Conservation (phyloP, 1,140 invertebrate genomes). For the Papilio machaon region DNA sequence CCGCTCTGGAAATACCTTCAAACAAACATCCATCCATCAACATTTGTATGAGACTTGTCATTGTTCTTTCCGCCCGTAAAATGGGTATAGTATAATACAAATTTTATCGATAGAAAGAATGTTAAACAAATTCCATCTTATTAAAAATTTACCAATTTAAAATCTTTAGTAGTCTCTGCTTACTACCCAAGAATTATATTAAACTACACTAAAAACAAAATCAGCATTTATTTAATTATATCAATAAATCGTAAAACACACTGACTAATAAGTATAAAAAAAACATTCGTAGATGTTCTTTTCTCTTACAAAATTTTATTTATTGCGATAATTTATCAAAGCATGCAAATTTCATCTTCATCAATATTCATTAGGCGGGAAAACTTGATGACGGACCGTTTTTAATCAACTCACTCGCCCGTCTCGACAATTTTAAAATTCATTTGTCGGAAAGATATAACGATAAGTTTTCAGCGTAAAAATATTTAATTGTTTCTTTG, state of each 20-base stretch:
- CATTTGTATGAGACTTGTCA: too few relatives aligned
- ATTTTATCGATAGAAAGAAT: too few relatives aligned
- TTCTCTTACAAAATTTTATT: conserved; percentile 10
- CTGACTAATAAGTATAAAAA: neutral
- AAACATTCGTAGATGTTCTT: conserved; percentile 5
- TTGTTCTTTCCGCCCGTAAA: too few relatives aligned
- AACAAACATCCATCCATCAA: too few relatives aligned
- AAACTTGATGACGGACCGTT: conserved; percentile 19
- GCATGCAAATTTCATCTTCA: conserved; percentile 11
- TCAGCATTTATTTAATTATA: neutral
- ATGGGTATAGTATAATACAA: too few relatives aligned
- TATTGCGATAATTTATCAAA: neutral
- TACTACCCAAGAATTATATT: too few relatives aligned
- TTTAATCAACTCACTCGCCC: conserved; percentile 6
- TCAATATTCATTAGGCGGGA: conserved; percentile 32
- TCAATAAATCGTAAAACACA: neutral
- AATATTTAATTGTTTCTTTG: neutral
- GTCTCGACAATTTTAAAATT: neutral
- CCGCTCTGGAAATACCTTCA: too few relatives aligned
- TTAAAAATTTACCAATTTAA: too few relatives aligned
- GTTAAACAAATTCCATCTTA: too few relatives aligned
- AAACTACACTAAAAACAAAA: too few relatives aligned
- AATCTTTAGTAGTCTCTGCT: too few relatives aligned
- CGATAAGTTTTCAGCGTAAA: neutral
- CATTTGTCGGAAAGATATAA: neutral